Base-by-base conservation (phyloP, 2,888 invertebrate genomes). In the Tipula lateralis region DNA sequence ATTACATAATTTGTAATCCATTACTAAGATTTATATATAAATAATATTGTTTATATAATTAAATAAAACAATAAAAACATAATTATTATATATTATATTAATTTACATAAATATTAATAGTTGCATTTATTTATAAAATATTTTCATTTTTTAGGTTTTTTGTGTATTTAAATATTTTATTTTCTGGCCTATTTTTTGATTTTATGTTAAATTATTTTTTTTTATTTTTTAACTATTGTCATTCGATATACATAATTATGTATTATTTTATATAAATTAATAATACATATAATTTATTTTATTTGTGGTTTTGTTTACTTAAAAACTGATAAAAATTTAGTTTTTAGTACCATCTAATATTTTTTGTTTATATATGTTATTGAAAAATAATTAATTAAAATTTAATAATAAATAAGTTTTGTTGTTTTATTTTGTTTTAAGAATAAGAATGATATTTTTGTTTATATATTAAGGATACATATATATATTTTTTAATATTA, bases 21-120 rank as follows among this genome's bases (percentile, higher is more conserved):
- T 24, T 66, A 66, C 24, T 66, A 66, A 66, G 66, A 66, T 66
- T 44, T 44, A 16, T 44, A 5, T 44, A 16, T 44, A 44, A 16
- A 44, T 44, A 16, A 16, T 44, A 16, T 44, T 16, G n/a, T 66
- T 24, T 24, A 24, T 66, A 66, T 66, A 66, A 66, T 66, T 66
- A 24, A 66, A 66, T 66, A 66, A 66, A 66, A 66, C 66, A 66
- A 66, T 66, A 66, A 66, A 66, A 66, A 66, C 66, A 66, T 66
- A 66, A 24, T 19, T 66, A 50, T 50, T 50, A 50, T 66, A 66
- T 66, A 24, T 66, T 24, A 66, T 66, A 66, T 66, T 24, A 66
- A 66, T 66, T 66, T 66, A 66, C 66, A 66, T 66, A 66, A 66
- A 66, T 66, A 66, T 66, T 66, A 66, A 66, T 66, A 66, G 66